These are phyloP conservation scores for Cossypha niveicapilla DNA, from an alignment of 2,797 vertebrate species.

Conservation along the genomic window DNA sequence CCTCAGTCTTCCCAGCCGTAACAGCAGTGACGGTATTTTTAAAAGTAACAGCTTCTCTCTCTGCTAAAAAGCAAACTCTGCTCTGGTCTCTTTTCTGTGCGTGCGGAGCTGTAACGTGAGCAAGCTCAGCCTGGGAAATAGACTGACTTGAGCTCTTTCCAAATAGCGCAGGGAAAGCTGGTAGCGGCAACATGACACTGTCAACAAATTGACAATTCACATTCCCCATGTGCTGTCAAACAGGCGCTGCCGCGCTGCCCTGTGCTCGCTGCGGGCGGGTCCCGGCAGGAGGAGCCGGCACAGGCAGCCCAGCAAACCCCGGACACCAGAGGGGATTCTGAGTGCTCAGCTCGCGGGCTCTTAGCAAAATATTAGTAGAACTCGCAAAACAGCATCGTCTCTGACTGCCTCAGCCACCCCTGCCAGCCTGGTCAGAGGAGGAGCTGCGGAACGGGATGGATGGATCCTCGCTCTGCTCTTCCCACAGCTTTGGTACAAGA, in stretches of 20 bases:
- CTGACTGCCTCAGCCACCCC: not conserved
- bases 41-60: not conserved
- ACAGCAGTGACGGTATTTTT: not conserved
- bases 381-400: not conserved
- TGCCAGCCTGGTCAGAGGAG: not conserved
- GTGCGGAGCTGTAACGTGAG: not conserved
- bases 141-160: constrained; percentile 49
- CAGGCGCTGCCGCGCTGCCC: constrained; percentile 1
- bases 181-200: constrained; percentile 58
- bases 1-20: not conserved
- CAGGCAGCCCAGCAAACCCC: not conserved
- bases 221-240: constrained; percentile 45
- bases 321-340: rapidly evolving
- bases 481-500: not conserved
- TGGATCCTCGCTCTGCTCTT: not conserved
- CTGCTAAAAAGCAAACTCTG: not conserved
- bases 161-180: constrained; percentile 23
- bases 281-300: not conserved
- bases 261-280: not conserved
- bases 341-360: not conserved
- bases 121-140: constrained; percentile 18
- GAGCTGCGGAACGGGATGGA: rapidly evolving
- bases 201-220: constrained; percentile 68
- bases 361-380: not conserved
- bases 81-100: not conserved